Evolutionary conservation across 2,888 invertebrate genomes (phyloP).

Genomic region (Spisula subtruncata): DNA sequence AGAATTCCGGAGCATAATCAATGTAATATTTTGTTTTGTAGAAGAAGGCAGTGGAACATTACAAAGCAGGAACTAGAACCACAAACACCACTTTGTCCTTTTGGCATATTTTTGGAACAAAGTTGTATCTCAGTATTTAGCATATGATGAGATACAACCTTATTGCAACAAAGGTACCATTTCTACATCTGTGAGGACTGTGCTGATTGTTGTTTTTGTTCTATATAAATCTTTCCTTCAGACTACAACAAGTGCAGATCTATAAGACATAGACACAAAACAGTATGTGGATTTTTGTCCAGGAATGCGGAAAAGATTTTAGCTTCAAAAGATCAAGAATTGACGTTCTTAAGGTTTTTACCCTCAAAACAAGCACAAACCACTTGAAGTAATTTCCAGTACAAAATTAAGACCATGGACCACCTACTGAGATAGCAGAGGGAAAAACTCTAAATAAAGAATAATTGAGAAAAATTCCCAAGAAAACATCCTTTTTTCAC

Average conservation of each 20-base stretch:
- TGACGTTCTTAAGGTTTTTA: neutral
- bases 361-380: neutral
- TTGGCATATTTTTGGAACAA: too few species aligned
- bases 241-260: neutral
- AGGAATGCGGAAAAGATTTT: neutral
- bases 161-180: neutral
- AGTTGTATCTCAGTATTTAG: too few species aligned
- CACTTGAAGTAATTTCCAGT: conserved; percentile 13
- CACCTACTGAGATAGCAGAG: neutral
- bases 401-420: conserved; percentile 13
- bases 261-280: conserved; percentile 1
- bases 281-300: neutral
- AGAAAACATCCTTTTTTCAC: neutral
- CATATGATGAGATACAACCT: too few species aligned
- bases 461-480: neutral
- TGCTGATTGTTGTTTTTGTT: neutral
- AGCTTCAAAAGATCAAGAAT: neutral
- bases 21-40: neutral
- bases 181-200: neutral
- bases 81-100: too few species aligned
- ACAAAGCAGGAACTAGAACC: neutral
- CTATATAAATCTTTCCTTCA: neutral
- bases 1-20: neutral
- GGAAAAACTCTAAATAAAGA: neutral
- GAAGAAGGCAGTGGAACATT: neutral